Evolutionary conservation across 2,888 invertebrate species (phyloP), one percentile per base, ranked within the genome.

Genomic region (Synergus laeviventris): DNA sequence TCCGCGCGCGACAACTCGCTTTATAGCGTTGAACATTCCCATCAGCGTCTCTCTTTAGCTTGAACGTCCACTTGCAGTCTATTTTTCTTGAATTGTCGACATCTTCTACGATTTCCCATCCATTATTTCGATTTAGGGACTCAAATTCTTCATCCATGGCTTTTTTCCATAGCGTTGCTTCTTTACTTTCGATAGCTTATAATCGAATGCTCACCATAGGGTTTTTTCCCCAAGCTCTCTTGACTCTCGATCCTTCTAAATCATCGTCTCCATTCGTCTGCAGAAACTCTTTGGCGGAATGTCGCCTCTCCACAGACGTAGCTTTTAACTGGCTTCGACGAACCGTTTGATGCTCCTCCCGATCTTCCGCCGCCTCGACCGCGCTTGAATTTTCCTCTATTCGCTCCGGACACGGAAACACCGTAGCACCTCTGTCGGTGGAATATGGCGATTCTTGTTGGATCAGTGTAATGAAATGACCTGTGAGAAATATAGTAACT

Each of bases 1-100:
- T 12, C 87, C 86, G 70, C 81, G 74, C 5, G 83, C 85, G 31
- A 87, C 87, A 2, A 87, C 87, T 78, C 8, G 87, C 88, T 75
- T 87, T 88, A 79, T 81, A 86, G 2, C 81, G 70, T 36, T 81
- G 76, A 36, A 83, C 75, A 38, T 74, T 78, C 24, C 82, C 82
- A 73, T 85, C 78, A 21, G 79, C 76, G 59, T 83, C 79, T 38
- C 73, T 73, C 75, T 85, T 85, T 1, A 75, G 31, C 62, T 77
- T 79, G n/a, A 38, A 77, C 16, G 62, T 38, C 70, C 76, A 76
- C 8, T 56, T 42, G 39, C 70, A 70, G 38, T 64, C 74, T 38
- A 24, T 36, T 31, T 3, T 36, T 24, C 38, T 24, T 0, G 39
- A 36, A 42, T 42, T 42, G 9, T 39, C 38, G 2, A 74, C 31